Conservation (phyloP, 1,140 invertebrate genomes). For the Ceratosolen solmsi region DNA sequence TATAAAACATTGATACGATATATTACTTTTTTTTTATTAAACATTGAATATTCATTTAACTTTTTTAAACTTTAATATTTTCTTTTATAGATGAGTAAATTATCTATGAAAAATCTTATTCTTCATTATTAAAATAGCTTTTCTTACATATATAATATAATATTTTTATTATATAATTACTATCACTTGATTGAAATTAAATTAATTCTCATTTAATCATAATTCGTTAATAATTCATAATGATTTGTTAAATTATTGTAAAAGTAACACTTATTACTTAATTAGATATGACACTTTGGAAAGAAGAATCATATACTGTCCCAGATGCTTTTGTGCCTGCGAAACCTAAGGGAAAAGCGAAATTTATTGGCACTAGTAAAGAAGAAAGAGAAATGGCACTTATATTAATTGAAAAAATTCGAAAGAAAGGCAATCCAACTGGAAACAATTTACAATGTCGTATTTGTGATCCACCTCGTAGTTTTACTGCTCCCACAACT, state of each 20-base stretch:
- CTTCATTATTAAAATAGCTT: too few species aligned
- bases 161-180: too few species aligned
- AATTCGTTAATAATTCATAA: too few species aligned
- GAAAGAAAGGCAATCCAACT: conserved; percentile 70
- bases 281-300: conserved; percentile 51
- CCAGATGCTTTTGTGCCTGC: conserved; percentile 51
- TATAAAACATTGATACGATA: neutral
- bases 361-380: conserved; percentile 75
- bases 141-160: too few species aligned
- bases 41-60: too few species aligned
- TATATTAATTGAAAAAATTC: conserved; percentile 72
- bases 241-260: too few species aligned
- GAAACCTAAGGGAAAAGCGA: conserved; percentile 75
- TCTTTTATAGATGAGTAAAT: neutral
- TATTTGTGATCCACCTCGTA: conserved; percentile 78
- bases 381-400: conserved; percentile 74
- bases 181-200: too few species aligned
- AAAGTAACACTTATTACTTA: neutral
- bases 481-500: conserved; percentile 79
- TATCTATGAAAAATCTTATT: too few species aligned
- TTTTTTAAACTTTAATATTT: too few species aligned
- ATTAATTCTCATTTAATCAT: too few species aligned
- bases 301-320: conserved; percentile 51
- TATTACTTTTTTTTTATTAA: too few species aligned
- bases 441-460: conserved; percentile 76